A percentile compares a stretch with the other conserved stretches of the same genome.
Conservation (phyloP, 2,888 invertebrate species). For the Pollenia angustigena region DNA sequence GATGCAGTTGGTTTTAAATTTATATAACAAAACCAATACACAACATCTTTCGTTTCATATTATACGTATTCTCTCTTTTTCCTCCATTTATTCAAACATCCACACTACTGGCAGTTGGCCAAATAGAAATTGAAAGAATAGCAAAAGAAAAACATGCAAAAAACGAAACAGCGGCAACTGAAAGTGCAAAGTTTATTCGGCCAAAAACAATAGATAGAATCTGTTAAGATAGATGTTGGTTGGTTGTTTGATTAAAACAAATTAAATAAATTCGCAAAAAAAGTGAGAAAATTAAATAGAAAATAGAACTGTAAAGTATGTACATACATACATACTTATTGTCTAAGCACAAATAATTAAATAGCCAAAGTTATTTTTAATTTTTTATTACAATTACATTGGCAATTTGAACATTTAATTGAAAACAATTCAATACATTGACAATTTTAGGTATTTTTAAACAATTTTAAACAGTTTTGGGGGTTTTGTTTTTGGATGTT, state of each 20-base stretch:
- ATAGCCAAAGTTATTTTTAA: constrained; percentile 59
- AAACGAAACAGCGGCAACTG: constrained; percentile 53
- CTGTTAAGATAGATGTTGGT: constrained; percentile 46
- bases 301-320: constrained; percentile 32
- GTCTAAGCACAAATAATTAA: constrained; percentile 30
- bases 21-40: constrained; percentile 15
- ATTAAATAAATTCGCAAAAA: constrained; percentile 42
- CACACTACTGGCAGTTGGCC: constrained; percentile 64
- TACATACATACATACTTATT: background rate
- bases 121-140: constrained; percentile 70
- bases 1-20: constrained; percentile 47
- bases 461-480: constrained; percentile 31
- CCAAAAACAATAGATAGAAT: constrained; percentile 72
- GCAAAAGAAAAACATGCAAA: constrained; percentile 19
- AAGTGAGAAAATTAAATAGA: constrained; percentile 17
- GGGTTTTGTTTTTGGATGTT: constrained; percentile 7
- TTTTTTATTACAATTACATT: constrained; percentile 56
- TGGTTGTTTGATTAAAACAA: constrained; percentile 53
- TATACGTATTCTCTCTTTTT: constrained; percentile 4
- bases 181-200: constrained; percentile 74
- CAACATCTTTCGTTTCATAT: constrained; percentile 34
- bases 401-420: constrained; percentile 38
- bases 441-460: constrained; percentile 60
- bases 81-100: background rate
- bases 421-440: constrained; percentile 51